Evolutionary conservation across 2,113 vertebrate species (phyloP).

Genomic region (Hydropotes inermis): DNA sequence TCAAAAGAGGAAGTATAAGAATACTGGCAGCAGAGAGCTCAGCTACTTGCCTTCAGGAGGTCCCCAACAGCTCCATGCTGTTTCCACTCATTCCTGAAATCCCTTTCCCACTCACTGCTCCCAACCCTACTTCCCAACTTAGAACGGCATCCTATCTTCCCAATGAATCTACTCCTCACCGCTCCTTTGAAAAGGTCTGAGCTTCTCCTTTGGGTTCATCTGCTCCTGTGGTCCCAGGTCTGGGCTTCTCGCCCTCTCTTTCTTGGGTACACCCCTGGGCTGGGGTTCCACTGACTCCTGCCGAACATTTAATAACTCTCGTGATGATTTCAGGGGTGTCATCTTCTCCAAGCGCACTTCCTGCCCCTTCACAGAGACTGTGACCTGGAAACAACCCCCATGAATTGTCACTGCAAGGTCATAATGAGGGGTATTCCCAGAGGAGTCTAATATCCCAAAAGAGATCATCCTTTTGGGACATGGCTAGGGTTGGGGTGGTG

Average conservation of each 20-base stretch:
- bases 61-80: not conserved
- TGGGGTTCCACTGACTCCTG: slow-evolving; percentile 70
- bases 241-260: slow-evolving; percentile 67
- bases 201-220: slow-evolving; percentile 68
- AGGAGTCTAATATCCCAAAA: slow-evolving; percentile 30
- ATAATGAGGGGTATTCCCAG: slow-evolving; percentile 44
- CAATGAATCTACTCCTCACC: slow-evolving; percentile 66
- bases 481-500: not conserved
- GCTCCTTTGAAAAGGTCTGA: slow-evolving; percentile 69
- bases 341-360: slow-evolving; percentile 67
- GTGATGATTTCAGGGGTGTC: slow-evolving; percentile 63
- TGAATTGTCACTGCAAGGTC: slow-evolving; percentile 52
- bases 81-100: slow-evolving; percentile 10
- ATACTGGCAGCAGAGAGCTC: not conserved
- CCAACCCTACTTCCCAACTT: slow-evolving; percentile 54
- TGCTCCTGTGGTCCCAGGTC: slow-evolving; percentile 68
- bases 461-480: not conserved
- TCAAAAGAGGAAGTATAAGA: slow-evolving; percentile 13
- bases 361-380: slow-evolving; percentile 71
- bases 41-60: slow-evolving; percentile 19
- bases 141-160: slow-evolving; percentile 40
- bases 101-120: slow-evolving; percentile 42
- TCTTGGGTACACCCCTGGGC: slow-evolving; percentile 62
- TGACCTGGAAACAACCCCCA: slow-evolving; percentile 68
- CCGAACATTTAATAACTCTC: slow-evolving; percentile 64